Evolutionary conservation across 2,113 vertebrate genomes (phyloP).

Genomic region (Leuciscus idus): DNA sequence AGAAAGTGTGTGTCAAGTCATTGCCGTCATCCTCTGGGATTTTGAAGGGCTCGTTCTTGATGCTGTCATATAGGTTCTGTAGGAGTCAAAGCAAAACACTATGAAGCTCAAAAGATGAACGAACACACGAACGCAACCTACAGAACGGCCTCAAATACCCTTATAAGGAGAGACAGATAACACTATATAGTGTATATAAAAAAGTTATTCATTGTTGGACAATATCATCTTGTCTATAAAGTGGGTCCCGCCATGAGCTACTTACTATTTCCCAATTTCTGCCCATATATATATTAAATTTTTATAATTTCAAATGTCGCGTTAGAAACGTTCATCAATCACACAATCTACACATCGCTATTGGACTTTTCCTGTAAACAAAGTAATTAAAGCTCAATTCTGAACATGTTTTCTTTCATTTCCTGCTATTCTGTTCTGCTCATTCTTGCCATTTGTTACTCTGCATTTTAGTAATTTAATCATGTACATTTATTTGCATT

Average conservation of each 20-base stretch:
- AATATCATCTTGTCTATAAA: background rate
- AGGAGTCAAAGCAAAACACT: background rate
- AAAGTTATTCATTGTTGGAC: background rate
- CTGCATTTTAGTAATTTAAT: background rate
- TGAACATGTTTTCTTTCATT: background rate
- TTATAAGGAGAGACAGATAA: background rate
- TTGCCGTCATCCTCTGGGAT: conserved; percentile 97
- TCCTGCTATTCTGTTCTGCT: background rate
- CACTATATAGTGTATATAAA: background rate
- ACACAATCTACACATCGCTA: background rate
- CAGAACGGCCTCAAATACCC: background rate
- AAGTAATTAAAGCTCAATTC: background rate
- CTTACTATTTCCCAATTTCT: background rate
- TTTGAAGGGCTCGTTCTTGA: conserved; percentile 98
- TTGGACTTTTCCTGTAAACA: background rate
- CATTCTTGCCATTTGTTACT: background rate
- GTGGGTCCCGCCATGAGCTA: background rate
- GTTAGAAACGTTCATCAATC: background rate
- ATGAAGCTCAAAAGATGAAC: background rate
- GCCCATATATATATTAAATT: background rate
- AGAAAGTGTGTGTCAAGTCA: conserved; percentile 98
- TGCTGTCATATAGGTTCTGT: conserved; percentile 98
- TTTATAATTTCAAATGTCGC: background rate
- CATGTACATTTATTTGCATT: background rate
- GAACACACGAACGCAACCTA: background rate